A percentile compares a stretch with the other conserved stretches of the same genome.
Conservation (phyloP, 2,888 invertebrate genomes). For the Oasisia sp. region DNA sequence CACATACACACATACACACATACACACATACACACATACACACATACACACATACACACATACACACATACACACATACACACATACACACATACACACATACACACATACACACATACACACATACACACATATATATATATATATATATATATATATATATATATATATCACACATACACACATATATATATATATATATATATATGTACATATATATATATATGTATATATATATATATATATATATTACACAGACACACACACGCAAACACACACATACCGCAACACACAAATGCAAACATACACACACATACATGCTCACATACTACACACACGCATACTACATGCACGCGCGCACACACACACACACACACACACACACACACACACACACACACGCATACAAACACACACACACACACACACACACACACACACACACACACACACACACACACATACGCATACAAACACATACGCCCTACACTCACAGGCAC, state of each 20-base stretch:
- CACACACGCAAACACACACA: not conserved
- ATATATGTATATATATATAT: not conserved
- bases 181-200: not conserved
- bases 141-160: not conserved
- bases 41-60: not conserved
- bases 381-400: no score
- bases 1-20: not conserved
- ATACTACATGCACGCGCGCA: no score
- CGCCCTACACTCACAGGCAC: no score
- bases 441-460: not conserved
- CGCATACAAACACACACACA: no score
- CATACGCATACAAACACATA: not conserved
- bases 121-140: no score
- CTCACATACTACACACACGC: no score
- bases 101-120: no score
- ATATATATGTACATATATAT: not conserved
- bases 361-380: no score
- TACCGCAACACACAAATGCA: not conserved
- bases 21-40: not conserved
- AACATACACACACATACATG: no score
- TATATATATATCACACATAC: not conserved
- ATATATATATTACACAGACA: not conserved
- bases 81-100: not conserved
- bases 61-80: not conserved
- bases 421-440: not conserved